These are phyloP conservation scores for Macrotis lagotis DNA, from an alignment of 2,113 vertebrate species.

Conservation along the genomic window DNA sequence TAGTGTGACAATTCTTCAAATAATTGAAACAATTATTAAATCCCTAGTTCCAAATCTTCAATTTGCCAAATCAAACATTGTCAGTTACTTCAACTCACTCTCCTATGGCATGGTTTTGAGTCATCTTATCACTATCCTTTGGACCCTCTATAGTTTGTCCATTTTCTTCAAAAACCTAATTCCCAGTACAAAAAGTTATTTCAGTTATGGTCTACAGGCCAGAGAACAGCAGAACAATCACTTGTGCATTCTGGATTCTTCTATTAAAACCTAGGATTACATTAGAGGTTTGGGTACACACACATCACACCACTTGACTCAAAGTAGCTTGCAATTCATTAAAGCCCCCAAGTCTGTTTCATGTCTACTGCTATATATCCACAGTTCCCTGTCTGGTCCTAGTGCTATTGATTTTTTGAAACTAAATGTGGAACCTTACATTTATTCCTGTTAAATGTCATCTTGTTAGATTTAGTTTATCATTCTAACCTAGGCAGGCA, in stretches of 20 bases:
- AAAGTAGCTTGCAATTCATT: background rate
- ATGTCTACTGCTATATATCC: background rate
- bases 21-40: background rate
- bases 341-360: background rate
- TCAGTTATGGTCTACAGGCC: background rate
- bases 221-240: background rate
- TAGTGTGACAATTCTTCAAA: background rate
- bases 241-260: background rate
- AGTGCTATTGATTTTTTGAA: background rate
- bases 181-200: background rate
- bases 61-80: background rate
- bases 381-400: background rate
- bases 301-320: background rate
- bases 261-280: background rate
- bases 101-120: background rate
- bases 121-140: background rate
- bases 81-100: background rate
- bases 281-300: background rate
- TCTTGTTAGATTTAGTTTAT: background rate
- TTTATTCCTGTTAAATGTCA: background rate
- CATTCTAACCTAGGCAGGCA: background rate
- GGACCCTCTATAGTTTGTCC: background rate
- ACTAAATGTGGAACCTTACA: background rate
- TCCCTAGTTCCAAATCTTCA: background rate
- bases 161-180: background rate